Evolutionary conservation across 2,888 invertebrate species (phyloP).

Genomic region (Synanthedon vespiformis): DNA sequence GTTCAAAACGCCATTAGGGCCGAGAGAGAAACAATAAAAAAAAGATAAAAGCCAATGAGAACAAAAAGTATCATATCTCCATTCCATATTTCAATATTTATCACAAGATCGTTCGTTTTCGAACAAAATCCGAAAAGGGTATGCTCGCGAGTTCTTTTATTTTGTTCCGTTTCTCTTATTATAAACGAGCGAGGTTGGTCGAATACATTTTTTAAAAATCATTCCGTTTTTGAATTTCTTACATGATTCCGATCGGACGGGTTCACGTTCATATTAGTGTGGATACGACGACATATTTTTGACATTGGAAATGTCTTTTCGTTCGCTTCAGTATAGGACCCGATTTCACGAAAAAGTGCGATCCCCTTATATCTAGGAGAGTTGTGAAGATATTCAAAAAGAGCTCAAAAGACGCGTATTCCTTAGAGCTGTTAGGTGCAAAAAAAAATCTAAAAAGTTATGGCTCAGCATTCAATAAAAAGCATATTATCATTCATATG

Average conservation of each 20-base stretch:
- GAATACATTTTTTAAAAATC: constrained; percentile 44
- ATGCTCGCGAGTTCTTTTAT: constrained; percentile 18
- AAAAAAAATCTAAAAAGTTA: too few relatives aligned
- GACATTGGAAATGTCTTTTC: too few relatives aligned
- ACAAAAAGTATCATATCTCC: constrained; percentile 53
- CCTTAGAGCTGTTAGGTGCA: too few relatives aligned
- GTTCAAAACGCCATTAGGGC: constrained; percentile 43
- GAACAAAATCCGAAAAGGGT: constrained; percentile 58
- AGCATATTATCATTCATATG: too few relatives aligned
- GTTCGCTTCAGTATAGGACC: too few relatives aligned
- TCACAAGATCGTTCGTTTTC: constrained; percentile 63
- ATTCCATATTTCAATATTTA: constrained; percentile 69
- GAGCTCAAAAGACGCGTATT: too few relatives aligned
- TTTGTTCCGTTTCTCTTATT: constrained; percentile 42
- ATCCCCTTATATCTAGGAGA: too few relatives aligned
- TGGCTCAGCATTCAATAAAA: too few relatives aligned
- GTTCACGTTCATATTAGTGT: not conserved
- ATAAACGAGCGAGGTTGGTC: constrained; percentile 47
- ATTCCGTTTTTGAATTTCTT: constrained; percentile 45
- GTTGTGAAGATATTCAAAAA: too few relatives aligned
- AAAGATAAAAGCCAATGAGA: constrained; percentile 20
- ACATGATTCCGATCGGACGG: constrained; percentile 11
- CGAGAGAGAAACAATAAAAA: constrained; percentile 25
- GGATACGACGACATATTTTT: not conserved
- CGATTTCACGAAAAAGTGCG: too few relatives aligned